A percentile compares a stretch with the other conserved stretches of the same genome.
Evolutionary conservation across 2,113 vertebrate genomes (phyloP).

Genomic region (Mobula hypostoma): DNA sequence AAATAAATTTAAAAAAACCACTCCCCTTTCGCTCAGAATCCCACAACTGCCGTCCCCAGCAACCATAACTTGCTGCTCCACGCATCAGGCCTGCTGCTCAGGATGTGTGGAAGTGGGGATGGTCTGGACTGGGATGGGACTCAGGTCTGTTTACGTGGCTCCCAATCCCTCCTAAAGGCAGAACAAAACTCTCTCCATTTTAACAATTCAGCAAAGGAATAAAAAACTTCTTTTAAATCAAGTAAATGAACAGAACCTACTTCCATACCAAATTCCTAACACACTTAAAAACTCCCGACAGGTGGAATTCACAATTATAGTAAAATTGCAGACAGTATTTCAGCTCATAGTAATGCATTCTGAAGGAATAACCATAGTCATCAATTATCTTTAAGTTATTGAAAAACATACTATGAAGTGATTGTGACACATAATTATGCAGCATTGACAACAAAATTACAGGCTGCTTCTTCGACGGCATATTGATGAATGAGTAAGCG

Average conservation of each 20-base stretch:
- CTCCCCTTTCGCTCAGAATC: neutral
- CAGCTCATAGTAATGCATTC: neutral
- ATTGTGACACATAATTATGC: conserved; percentile 26
- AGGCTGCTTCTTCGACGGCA: neutral
- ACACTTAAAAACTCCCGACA: neutral
- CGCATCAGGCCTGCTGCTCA: neutral
- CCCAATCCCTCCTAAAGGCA: too few species aligned
- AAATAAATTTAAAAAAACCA: too few species aligned
- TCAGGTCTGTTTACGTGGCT: too few species aligned
- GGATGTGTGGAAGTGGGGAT: neutral
- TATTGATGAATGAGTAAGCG: conserved; percentile 24
- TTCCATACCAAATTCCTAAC: neutral
- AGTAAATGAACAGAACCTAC: neutral
- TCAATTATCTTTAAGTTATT: neutral
- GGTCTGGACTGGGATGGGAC: neutral
- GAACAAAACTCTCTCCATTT: too few species aligned
- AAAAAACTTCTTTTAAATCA: neutral
- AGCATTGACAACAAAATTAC: conserved; percentile 34
- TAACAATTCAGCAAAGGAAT: neutral
- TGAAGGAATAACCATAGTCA: neutral
- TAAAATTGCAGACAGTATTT: neutral
- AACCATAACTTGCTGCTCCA: neutral
- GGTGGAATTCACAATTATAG: neutral
- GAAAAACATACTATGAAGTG: neutral
- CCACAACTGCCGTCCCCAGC: neutral